Evolutionary conservation across 2,888 invertebrate genomes (phyloP), one percentile per base, ranked within the genome.

Genomic region (Melanostoma mellinum): DNA sequence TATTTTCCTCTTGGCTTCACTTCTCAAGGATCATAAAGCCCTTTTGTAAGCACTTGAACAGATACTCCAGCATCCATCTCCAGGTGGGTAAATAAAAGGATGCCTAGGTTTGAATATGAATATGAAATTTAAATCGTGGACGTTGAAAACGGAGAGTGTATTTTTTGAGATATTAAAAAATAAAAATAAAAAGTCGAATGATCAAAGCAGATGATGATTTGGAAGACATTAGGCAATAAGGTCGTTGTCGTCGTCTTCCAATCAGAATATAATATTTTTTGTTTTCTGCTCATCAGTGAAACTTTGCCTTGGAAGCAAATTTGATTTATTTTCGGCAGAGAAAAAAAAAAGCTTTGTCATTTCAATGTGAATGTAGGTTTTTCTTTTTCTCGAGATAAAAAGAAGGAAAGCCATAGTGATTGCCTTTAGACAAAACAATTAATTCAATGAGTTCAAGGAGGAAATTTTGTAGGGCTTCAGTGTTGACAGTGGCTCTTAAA

Each of bases 51-150:
- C 63, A 50, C 63, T 63, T 63, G 6, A 63, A 50, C 63, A 48
- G 63, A 63, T 63, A 38, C 63, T 63, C 63, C 9, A 46, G 20
- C 20, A 20, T 20, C 20, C 20, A 20, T 20, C 20, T 20, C 20
- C 20, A 20, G 42, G 42, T 42, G 42, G 9, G 42, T 52, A 67
- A 8, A 46, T 46, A 46, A 3, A 10, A 10, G 10, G 10, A 38
- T 36, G 10, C 10, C 33, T 20, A 20, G 20, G 20, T 20, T 67
- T 53, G 53, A 71, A 58, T 50, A 52, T 40, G 52, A 74, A 61
- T 61, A 68, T 61, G 68, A 55, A 74, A 74, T 79, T 68, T 38
- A 61, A 68, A 50, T 63, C 61, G 35, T 68, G 67, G 20, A 61
- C 4, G 48, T 36, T 40, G 35, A 63, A 63, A 63, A 63, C 30